Conservation (phyloP, 2,797 vertebrate species). For the Melopsittacus undulatus region DNA sequence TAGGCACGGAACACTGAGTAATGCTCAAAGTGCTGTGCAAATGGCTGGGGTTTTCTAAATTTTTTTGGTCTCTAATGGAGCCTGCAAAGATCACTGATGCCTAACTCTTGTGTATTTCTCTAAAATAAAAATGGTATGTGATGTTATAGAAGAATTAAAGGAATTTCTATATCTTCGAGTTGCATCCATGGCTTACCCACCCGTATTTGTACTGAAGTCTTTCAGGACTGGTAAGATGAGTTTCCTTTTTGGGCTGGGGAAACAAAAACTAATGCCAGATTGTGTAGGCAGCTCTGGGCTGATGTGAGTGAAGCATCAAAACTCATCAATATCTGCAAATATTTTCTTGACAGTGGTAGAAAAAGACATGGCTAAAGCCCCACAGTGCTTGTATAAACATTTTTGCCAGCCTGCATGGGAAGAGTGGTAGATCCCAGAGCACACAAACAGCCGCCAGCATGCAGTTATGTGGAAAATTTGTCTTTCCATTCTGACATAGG, state of each 20-base stretch:
- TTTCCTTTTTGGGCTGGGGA: background rate
- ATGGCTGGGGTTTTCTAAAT: rapidly evolving
- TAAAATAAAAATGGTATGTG: background rate
- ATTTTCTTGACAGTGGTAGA: background rate
- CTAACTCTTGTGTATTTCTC: background rate
- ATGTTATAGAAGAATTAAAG: background rate
- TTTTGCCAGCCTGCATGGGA: background rate
- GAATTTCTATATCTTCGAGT: background rate
- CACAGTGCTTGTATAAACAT: background rate
- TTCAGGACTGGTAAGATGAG: background rate
- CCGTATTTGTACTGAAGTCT: background rate
- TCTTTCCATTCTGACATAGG: background rate
- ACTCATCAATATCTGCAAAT: background rate
- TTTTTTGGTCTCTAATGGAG: background rate
- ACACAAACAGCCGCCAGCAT: background rate
- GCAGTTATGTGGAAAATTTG: background rate
- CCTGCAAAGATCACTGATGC: background rate
- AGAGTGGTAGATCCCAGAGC: background rate
- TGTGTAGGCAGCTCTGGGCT: background rate
- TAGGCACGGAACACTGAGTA: background rate
- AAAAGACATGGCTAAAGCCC: background rate
- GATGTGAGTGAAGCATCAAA: background rate
- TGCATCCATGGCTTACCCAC: background rate
- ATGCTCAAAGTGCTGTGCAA: background rate
- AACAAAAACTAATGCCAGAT: background rate